Conservation (phyloP, 2,113 vertebrate species). For the Siniperca chuatsi region DNA sequence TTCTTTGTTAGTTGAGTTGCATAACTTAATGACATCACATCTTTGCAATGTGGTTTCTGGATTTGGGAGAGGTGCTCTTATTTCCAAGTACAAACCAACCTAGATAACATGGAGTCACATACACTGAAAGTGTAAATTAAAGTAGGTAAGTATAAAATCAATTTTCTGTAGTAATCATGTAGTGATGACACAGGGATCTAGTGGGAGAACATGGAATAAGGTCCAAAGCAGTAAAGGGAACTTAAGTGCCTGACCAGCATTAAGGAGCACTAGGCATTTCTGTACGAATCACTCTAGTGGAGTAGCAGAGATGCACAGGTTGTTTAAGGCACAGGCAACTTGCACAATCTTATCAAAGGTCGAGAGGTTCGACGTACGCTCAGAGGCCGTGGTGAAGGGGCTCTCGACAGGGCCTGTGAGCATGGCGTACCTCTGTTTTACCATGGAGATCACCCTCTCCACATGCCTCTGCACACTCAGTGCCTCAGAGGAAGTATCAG, state of each 20-base stretch:
- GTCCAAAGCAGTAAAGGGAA: conserved; percentile 54
- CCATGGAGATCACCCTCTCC: conserved; percentile 79
- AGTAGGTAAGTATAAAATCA: conserved; percentile 1
- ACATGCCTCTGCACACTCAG: conserved; percentile 74
- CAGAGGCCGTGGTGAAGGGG: conserved; percentile 74
- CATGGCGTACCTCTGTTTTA: conserved; percentile 81
- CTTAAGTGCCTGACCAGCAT: conserved; percentile 13
- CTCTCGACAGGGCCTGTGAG: conserved; percentile 83
- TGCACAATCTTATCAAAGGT: conserved; percentile 86
- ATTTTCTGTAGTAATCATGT: neutral
- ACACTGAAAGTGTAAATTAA: neutral
- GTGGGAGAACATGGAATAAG: neutral
- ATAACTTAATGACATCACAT: conserved; percentile 46
- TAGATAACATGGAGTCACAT: conserved; percentile 1
- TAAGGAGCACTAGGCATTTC: neutral
- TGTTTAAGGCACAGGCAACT: conserved; percentile 87
- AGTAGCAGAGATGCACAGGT: conserved; percentile 85
- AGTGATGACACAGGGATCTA: neutral
- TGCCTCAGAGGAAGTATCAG: conserved; percentile 42
- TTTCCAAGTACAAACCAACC: conserved; percentile 3
- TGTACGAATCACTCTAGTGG: conserved; percentile 75
- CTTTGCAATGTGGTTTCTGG: conserved; percentile 29
- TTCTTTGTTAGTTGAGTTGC: conserved; percentile 30
- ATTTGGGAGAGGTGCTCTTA: conserved; percentile 24
- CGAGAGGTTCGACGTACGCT: conserved; percentile 78